Evolutionary conservation across 2,113 vertebrate species (phyloP), one percentile per base, ranked within the genome.

Genomic region (Prolemur simus): DNA sequence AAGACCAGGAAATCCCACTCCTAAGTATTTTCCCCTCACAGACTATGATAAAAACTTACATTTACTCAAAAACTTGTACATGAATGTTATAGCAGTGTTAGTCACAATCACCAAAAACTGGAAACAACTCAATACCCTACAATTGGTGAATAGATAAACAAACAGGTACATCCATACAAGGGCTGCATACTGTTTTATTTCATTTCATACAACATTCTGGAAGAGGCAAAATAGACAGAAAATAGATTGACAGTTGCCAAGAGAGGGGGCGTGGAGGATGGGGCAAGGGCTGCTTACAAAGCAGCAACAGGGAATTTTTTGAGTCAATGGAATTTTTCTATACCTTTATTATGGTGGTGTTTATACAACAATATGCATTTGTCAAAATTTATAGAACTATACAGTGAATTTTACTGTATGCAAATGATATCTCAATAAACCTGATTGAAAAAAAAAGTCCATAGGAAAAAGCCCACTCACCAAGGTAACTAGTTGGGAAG

Each of bases 381-480:
- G 20, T 78, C 73, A 68, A 81, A 77, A 49, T 37, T 39, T 78
- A 74, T 0, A 54, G 68, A 77, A 87, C 8, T 47, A 74, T 37
- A 68, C 9, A 76, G 32, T 25, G 49, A 84, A 82, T 76, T 68
- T 71, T 71, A 52, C 13, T 66, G 1, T 54, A 92, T 84, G n/a
- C 20, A 89, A 96, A 88, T 63, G 21, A 76, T 20, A 81, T n/a
- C 68, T 60, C 54, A 69, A 86, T 52, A 93, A 89, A 91, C 20
- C 5, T 54, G 49, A 89, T 77, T n/a, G 8, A 27, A 56, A 81
- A 58, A 42, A 58, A 81, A 73, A 73, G 9, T 7, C 37, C 69
- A 83, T 6, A 37, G 37, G 74, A 25, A 89, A 93, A 89, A 71
- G 8, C 49, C 5, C 8, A 17, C n/a, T 60, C 45, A 52, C 76